These are phyloP conservation scores for Epicauta chinensis DNA, from an alignment of 1,140 invertebrate species.

Conservation along the genomic window DNA sequence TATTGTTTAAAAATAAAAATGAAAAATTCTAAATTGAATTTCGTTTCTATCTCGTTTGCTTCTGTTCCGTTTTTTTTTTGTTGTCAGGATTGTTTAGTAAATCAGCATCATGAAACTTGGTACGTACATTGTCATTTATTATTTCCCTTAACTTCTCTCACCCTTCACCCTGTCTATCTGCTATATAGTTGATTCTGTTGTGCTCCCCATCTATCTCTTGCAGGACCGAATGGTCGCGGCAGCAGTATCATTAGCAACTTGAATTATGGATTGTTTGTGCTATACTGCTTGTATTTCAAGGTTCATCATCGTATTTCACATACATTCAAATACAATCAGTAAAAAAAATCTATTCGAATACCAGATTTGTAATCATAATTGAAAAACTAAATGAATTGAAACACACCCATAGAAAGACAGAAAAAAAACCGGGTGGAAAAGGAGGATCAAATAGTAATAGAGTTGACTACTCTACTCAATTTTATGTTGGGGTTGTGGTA, in stretches of 20 bases:
- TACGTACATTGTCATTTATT: constrained; percentile 33
- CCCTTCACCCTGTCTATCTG: constrained; percentile 3
- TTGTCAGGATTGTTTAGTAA: constrained; percentile 35
- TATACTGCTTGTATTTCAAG: constrained; percentile 26
- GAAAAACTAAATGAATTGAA: too few relatives aligned
- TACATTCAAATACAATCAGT: too few relatives aligned
- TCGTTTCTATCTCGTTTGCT: too few relatives aligned
- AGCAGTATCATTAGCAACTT: constrained; percentile 39
- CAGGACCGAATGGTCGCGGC: constrained; percentile 34
- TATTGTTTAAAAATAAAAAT: constrained; percentile 8
- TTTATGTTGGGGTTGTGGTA: too few relatives aligned
- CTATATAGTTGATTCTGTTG: too few relatives aligned
- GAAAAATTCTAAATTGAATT: too few relatives aligned
- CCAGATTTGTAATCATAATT: too few relatives aligned
- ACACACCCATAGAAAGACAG: too few relatives aligned
- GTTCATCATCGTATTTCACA: constrained; percentile 1
- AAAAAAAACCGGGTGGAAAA: too few relatives aligned
- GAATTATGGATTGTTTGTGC: constrained; percentile 39
- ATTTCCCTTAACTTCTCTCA: constrained; percentile 20
- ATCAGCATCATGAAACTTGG: constrained; percentile 20
- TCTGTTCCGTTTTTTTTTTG: constrained; percentile 2
- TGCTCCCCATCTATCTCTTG: constrained; percentile 31
- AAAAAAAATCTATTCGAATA: too few relatives aligned
- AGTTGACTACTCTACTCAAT: too few relatives aligned
- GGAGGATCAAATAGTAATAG: too few relatives aligned